Base-by-base conservation (phyloP, 2,797 vertebrate species). In the Pagetopsis macropterus region DNA sequence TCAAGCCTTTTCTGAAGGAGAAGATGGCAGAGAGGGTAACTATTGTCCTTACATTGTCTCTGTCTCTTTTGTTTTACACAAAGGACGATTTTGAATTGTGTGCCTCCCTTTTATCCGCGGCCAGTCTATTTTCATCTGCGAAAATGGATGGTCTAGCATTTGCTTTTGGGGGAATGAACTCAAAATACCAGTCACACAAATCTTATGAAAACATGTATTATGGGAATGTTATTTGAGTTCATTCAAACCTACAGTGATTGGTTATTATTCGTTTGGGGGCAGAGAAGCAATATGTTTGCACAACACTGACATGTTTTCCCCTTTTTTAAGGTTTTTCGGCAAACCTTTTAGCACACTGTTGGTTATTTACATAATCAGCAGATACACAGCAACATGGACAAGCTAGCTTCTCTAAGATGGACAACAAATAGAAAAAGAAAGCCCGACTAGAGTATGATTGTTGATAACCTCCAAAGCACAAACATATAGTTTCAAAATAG, bases 1-100 rank as follows among this genome's bases (percentile, higher is more conserved):
- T 99, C 85, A 99, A 98, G 84, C 98, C 98, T 19, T 99, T 99
- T 91, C 91, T 99, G 88, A 99, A 99, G 92, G 98, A 99, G 92
- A 99, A 99, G 93, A 98, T 99, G 88, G 97, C 97, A 52, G 97
- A 98, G 80, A 94, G 98, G 95, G 98, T 99, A 94, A 97, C 94
- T 91, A 57, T 76, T 64, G 21, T 60, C 66, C 62, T 76, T 70
- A 12, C 65, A 37, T 71, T 55, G 11, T 59, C 58, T 75, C 41
- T 27, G 51, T 58, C 70, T 68, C 54, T 69, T 72, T 73, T 82
- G 63, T 77, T 75, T 66, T 4, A 21, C 48, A 82, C 71, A 83
- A 82, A 79, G 16, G 33, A 11, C 7, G 44, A 9, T 55, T 82
- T 78, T 49, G 23, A 70, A 52, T 58, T 3, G 3, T 21, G 19